A percentile compares a stretch with the other conserved stretches of the same genome.
Evolutionary conservation across 1,140 invertebrate species (phyloP).

Genomic region (Microplitis demolitor): DNA sequence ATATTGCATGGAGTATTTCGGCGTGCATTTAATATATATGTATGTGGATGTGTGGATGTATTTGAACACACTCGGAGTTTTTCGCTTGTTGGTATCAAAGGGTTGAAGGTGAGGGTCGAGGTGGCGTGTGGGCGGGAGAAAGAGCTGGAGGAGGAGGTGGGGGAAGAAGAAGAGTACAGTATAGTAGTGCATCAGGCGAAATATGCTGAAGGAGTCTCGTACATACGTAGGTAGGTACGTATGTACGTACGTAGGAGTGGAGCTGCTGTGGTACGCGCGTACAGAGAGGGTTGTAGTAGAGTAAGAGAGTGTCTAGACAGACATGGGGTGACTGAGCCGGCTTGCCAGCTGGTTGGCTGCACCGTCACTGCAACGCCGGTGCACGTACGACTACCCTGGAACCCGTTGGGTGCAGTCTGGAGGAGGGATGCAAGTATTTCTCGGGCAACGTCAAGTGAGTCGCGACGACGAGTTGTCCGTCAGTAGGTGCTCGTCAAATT

Average conservation of each 20-base stretch:
- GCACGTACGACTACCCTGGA: not conserved
- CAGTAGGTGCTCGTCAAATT: not conserved
- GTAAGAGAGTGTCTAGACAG: slow-evolving; percentile 58
- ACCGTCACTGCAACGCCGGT: slow-evolving; percentile 26
- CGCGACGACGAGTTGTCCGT: not conserved
- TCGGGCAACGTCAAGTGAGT: slow-evolving; percentile 39
- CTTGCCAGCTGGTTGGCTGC: slow-evolving; percentile 39
- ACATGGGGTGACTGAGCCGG: slow-evolving; percentile 47
- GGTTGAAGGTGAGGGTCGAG: slow-evolving; percentile 43
- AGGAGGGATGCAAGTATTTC: slow-evolving; percentile 32
- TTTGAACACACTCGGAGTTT: slow-evolving; percentile 37
- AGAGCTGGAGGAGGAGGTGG: slow-evolving; percentile 16
- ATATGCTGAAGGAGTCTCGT: not conserved
- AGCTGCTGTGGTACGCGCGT: slow-evolving; percentile 22
- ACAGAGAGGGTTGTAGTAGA: slow-evolving; percentile 48
- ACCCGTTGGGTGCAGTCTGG: not conserved
- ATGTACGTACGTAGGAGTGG: slow-evolving; percentile 2
- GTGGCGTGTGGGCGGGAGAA: not conserved
- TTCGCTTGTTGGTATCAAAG: slow-evolving; percentile 43
- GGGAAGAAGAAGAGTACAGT: slow-evolving; percentile 20
- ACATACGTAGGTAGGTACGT: not conserved
- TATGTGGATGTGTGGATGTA: not conserved
- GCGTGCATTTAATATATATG: not conserved
- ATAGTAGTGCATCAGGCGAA: not conserved
- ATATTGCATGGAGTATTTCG: not conserved